Base-by-base conservation (phyloP, 2,797 vertebrate genomes). In the Hyperoplus lanceolatus region DNA sequence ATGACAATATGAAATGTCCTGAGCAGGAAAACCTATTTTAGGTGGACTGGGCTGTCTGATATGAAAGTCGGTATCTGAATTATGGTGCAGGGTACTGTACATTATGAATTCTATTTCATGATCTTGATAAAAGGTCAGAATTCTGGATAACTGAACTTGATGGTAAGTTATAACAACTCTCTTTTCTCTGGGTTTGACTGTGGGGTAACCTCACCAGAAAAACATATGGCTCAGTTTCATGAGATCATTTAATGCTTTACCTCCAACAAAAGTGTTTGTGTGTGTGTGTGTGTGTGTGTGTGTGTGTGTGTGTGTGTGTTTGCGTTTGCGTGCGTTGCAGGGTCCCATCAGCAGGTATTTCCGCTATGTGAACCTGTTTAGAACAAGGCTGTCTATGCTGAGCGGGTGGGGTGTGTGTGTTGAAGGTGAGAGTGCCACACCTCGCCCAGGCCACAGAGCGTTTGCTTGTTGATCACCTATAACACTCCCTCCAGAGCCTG, bases 361-460 rank as follows among this genome's bases (percentile, higher is more conserved):
- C 55, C 9, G 11, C 58, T 50, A 63, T 61, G 54, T 70, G 46
- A 64, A 53, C 61, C 8, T 5, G 57, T 75, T 67, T 7, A 29
- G 43, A 76, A 78, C 69, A 76, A 49, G 51, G n/a, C 59, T 9
- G 54, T 71, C 64, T 85, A 53, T 75, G 13, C 54, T 55, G 36
- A 58, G 48, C 4, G 18, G 29, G 29, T 29, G 29, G 63, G 70
- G 64, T 53, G 70, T 66, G 71, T 59, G 71, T 59, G 45, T 6
- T 42, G 45, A 75, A 62, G 75, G 80, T 60, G 73, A 79, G 58
- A 67, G 72, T 46, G 65, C 62, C 79, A 76, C 78, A 56, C 82
- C 77, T 85, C 43, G 2, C 55, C 71, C 45, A 70, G 50, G 49
- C 87, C 71, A 85, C 60, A 88, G 69, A 59, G 46, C 66, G 2